Evolutionary conservation across 1,140 invertebrate species (phyloP).

Genomic region (Delia radicum): DNA sequence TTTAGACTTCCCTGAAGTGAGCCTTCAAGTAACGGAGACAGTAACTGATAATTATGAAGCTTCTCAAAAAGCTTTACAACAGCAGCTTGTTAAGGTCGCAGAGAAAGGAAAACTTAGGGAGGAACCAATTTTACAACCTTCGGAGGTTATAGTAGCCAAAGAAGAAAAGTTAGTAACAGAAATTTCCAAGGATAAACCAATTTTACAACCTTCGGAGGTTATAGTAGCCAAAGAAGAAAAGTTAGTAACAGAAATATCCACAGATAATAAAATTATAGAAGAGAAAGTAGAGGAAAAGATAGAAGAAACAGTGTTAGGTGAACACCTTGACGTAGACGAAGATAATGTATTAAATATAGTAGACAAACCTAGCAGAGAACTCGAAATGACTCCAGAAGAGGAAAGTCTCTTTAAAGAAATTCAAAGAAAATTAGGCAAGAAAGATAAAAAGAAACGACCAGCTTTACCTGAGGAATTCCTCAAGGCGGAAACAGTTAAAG

Average conservation of each 20-base stretch:
- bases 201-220: background rate
- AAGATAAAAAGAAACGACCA: slow-evolving; percentile 52
- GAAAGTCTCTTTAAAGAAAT: slow-evolving; percentile 48
- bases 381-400: slow-evolving; percentile 38
- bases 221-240: background rate
- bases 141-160: background rate
- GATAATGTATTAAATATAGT: background rate
- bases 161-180: background rate
- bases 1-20: slow-evolving; percentile 58
- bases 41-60: slow-evolving; percentile 49
- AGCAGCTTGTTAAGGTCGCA: background rate
- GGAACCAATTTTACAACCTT: background rate
- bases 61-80: slow-evolving; percentile 34
- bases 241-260: background rate
- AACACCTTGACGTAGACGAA: background rate
- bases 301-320: background rate
- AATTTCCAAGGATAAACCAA: background rate
- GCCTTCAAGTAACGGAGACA: slow-evolving; percentile 50
- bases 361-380: background rate
- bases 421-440: slow-evolving; percentile 51
- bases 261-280: background rate
- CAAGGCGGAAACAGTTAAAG: slow-evolving; percentile 35
- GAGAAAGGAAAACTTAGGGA: background rate
- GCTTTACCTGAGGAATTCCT: slow-evolving; percentile 50
- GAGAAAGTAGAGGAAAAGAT: background rate